Conservation (phyloP, 2,797 vertebrate species). For the Tragopan temminckii region DNA sequence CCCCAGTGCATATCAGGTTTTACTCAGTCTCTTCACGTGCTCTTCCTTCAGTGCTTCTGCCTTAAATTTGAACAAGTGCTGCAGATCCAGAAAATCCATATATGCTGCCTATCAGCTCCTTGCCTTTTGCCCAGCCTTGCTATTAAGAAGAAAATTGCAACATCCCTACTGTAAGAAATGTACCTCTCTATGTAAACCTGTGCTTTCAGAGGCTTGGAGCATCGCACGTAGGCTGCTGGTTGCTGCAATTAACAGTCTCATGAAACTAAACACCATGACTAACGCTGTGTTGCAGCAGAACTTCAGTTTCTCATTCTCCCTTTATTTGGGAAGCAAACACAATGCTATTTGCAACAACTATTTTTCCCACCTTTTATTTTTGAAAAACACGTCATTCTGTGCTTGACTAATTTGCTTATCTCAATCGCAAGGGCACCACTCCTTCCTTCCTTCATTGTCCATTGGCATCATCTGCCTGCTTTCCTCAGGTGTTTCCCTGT, state of each 20-base stretch:
- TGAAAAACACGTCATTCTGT: not conserved
- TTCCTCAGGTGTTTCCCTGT: not conserved
- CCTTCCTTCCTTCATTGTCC: not conserved
- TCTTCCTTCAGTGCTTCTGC: not conserved
- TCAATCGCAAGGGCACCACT: not conserved
- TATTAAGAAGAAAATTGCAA: not conserved
- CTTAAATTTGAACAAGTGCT: not conserved
- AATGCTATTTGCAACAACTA: not conserved
- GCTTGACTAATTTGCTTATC: not conserved
- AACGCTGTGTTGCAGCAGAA: conserved; percentile 34
- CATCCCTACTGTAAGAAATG: not conserved
- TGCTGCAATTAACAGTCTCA: not conserved
- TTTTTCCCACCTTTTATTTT: conserved; percentile 21
- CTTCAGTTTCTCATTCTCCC: conserved; percentile 18
- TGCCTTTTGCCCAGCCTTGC: not conserved
- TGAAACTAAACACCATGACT: not conserved
- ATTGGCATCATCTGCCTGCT: not conserved
- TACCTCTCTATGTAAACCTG: not conserved
- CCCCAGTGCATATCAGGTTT: not conserved
- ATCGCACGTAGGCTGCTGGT: not conserved
- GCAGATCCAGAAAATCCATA: not conserved
- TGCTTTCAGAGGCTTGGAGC: not conserved
- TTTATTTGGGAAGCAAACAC: conserved; percentile 7
- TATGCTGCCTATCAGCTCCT: not conserved
- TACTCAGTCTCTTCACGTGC: not conserved